phyloP scores from a whole-genome alignment of 2,888 invertebrate genomes.

The Drosophila recens region DNA sequence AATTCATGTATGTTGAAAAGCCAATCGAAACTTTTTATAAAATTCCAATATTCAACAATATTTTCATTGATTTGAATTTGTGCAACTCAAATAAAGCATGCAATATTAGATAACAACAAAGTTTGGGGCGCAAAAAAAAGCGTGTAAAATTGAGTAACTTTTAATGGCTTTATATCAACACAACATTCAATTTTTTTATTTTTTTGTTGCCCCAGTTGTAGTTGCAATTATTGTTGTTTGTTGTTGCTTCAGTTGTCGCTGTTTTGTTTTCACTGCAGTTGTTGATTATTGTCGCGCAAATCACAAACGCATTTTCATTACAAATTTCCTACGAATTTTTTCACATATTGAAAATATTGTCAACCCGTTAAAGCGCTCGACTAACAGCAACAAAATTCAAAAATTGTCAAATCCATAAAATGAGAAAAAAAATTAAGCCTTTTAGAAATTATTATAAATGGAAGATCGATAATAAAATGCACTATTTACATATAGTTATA shows the following conservation, averaged over 20 bases:
- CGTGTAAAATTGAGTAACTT: slow-evolving; percentile 19
- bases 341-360: slow-evolving; percentile 28
- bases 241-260: not conserved
- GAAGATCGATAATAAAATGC: not conserved
- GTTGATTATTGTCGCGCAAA: slow-evolving; percentile 36
- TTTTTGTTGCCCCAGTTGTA: slow-evolving; percentile 7
- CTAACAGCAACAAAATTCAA: slow-evolving; percentile 22
- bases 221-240: slow-evolving; percentile 1
- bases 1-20: not conserved
- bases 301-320: slow-evolving; percentile 54
- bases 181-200: not conserved
- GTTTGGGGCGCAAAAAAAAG: not conserved
- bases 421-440: not conserved
- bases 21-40: slow-evolving; percentile 1
- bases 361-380: slow-evolving; percentile 40
- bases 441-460: not conserved
- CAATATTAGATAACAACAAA: not conserved
- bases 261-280: slow-evolving; percentile 6
- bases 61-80: slow-evolving; percentile 13
- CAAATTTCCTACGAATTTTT: slow-evolving; percentile 44
- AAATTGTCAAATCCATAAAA: slow-evolving; percentile 22
- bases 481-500: not conserved
- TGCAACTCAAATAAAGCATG: slow-evolving; percentile 5
- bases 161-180: slow-evolving; percentile 34
- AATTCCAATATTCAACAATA: slow-evolving; percentile 3